Evolutionary conservation across 2,888 invertebrate genomes (phyloP).

Genomic region (Camponotus fellah): DNA sequence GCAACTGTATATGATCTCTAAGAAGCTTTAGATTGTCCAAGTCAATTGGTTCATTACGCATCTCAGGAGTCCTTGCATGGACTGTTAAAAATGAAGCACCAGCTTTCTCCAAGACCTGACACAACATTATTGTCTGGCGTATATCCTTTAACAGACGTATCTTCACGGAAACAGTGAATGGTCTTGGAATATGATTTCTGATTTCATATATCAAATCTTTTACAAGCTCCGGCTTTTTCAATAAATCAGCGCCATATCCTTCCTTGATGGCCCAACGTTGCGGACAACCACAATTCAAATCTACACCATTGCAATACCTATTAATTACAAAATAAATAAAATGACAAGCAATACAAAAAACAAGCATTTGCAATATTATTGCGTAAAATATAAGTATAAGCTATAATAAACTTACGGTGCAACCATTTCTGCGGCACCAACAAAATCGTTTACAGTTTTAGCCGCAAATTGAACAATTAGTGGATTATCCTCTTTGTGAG

Average conservation of each 20-base stretch:
- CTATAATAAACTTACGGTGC: conserved; percentile 88
- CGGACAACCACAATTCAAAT: conserved; percentile 99
- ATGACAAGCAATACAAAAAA: background rate
- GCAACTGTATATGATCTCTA: conserved; percentile 91
- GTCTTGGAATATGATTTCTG: conserved; percentile 90
- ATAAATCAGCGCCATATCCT: conserved; percentile 94
- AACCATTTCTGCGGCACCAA: conserved; percentile 94
- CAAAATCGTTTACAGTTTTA: conserved; percentile 93
- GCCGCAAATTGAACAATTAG: conserved; percentile 98
- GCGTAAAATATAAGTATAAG: background rate
- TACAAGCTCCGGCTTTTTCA: conserved; percentile 94
- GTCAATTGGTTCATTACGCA: conserved; percentile 92
- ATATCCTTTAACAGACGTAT: conserved; percentile 93
- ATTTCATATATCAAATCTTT: conserved; percentile 93
- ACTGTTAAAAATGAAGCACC: conserved; percentile 96
- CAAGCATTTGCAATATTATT: background rate
- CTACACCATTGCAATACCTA: conserved; percentile 95
- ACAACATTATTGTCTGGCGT: conserved; percentile 92
- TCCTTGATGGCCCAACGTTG: conserved; percentile 97
- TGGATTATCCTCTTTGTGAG: conserved; percentile 92
- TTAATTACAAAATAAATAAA: conserved; percentile 7
- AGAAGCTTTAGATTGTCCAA: conserved; percentile 91
- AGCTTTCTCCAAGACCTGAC: conserved; percentile 92
- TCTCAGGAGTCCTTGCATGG: conserved; percentile 97
- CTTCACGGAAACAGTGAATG: conserved; percentile 97